A percentile compares a stretch with the other conserved stretches of the same genome.
phyloP scores from a whole-genome alignment of 2,888 invertebrate species.

The Cantharis flavilabris region DNA sequence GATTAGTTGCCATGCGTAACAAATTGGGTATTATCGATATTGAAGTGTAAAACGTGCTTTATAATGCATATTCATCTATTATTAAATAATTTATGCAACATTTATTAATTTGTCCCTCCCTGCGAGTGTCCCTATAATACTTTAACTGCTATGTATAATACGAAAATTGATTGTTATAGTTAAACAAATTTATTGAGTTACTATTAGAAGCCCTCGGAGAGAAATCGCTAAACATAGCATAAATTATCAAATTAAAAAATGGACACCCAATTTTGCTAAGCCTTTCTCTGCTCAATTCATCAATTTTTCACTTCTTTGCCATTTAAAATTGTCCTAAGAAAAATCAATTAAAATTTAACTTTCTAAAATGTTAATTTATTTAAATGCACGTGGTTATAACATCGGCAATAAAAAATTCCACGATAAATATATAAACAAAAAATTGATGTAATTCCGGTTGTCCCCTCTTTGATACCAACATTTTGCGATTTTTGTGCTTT shows the following conservation, averaged over 20 bases:
- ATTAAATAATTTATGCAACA: neutral
- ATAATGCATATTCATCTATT: neutral
- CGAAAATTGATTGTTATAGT: neutral
- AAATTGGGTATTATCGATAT: neutral
- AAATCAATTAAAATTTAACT: neutral
- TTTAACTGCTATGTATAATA: neutral
- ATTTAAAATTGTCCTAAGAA: neutral
- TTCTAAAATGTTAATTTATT: neutral
- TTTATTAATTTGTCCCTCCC: neutral
- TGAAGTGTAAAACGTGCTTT: neutral
- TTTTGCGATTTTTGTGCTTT: neutral
- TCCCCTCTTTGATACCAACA: neutral
- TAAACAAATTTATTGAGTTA: neutral
- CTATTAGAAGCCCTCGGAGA: neutral
- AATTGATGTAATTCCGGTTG: neutral
- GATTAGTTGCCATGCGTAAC: neutral
- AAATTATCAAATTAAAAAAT: neutral
- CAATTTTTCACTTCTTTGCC: neutral
- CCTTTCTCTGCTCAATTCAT: neutral
- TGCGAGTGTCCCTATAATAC: neutral
- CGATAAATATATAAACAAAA: neutral
- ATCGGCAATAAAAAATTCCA: neutral
- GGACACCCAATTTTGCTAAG: neutral
- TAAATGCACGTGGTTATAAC: neutral
- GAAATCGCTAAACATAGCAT: neutral